A percentile compares a stretch with the other conserved stretches of the same genome.
These are phyloP conservation scores for Morpho achilles DNA, from an alignment of 2,888 invertebrate genomes.

Conservation along the genomic window DNA sequence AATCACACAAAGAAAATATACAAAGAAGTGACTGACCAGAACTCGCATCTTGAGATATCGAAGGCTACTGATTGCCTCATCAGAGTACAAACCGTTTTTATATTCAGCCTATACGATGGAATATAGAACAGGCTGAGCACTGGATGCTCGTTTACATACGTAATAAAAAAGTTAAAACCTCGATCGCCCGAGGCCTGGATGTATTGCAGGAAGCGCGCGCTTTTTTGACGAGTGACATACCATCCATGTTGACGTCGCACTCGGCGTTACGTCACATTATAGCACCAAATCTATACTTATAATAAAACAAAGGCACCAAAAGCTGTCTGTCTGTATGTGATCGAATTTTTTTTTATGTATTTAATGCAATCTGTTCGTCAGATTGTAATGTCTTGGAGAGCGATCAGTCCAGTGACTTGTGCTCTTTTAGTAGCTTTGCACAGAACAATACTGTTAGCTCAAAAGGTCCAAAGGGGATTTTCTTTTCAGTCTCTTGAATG, in stretches of 20 bases:
- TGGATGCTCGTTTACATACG: constrained; percentile 37
- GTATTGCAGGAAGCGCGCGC: constrained; percentile 69
- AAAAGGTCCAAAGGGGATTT: no score
- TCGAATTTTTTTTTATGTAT: no score
- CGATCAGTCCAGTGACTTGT: no score
- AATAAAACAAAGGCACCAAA: no score
- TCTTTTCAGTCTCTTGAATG: no score
- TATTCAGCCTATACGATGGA: constrained; percentile 41
- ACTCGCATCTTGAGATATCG: constrained; percentile 60
- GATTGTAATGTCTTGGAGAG: no score
- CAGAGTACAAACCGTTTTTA: constrained; percentile 51
- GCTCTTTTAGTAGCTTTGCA: no score
- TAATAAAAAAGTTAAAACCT: constrained; percentile 39
- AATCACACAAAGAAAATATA: constrained; percentile 20
- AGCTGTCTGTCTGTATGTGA: no score
- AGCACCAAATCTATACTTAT: background rate
- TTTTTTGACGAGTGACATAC: constrained; percentile 45
- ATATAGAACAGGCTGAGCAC: constrained; percentile 42
- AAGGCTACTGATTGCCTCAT: constrained; percentile 63
- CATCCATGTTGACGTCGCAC: constrained; percentile 31
- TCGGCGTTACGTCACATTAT: constrained; percentile 3
- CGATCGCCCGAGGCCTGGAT: constrained; percentile 45
- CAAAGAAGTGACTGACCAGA: constrained; percentile 55
- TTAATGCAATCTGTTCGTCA: no score
- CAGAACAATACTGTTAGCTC: no score